Conservation (phyloP, 1,140 invertebrate genomes). For the Drosophila repletoides region DNA sequence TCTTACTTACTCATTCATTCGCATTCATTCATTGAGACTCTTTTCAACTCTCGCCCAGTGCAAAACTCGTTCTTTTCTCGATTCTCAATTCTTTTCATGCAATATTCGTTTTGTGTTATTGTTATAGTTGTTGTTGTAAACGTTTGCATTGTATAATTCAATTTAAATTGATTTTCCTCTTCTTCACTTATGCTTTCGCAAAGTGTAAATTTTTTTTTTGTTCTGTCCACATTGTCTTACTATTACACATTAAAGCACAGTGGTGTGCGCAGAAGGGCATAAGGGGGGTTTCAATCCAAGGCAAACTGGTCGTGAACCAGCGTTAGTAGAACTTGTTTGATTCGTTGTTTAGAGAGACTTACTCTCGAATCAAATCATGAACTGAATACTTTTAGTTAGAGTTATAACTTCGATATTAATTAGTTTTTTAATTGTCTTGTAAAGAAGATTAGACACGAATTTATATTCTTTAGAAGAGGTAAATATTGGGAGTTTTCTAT, state of each 20-base stretch:
- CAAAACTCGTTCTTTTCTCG: constrained; percentile 69
- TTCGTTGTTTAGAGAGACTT: no score
- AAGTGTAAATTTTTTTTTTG: constrained; percentile 17
- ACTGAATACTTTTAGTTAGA: no score
- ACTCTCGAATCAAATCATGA: no score
- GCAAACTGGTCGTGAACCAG: no score
- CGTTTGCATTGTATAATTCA: constrained; percentile 68
- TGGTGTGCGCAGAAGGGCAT: background rate
- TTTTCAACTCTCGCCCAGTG: constrained; percentile 44
- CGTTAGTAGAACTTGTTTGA: no score
- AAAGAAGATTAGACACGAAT: no score
- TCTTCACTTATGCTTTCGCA: constrained; percentile 20
- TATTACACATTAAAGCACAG: constrained; percentile 1
- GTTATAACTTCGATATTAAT: no score
- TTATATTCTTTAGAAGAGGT: no score
- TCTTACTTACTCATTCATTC: constrained; percentile 39
- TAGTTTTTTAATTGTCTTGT: no score
- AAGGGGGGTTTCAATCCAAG: no score
- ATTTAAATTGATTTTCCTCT: constrained; percentile 72
- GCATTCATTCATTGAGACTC: constrained; percentile 60
- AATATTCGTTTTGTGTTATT: constrained; percentile 34
- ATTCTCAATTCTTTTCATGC: constrained; percentile 28
- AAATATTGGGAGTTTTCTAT: no score
- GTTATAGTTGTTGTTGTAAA: constrained; percentile 30
- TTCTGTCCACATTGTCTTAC: constrained; percentile 10